A percentile compares a stretch with the other conserved stretches of the same genome.
Conservation (phyloP, 2,113 vertebrate species). For the Pluvianellus socialis region DNA sequence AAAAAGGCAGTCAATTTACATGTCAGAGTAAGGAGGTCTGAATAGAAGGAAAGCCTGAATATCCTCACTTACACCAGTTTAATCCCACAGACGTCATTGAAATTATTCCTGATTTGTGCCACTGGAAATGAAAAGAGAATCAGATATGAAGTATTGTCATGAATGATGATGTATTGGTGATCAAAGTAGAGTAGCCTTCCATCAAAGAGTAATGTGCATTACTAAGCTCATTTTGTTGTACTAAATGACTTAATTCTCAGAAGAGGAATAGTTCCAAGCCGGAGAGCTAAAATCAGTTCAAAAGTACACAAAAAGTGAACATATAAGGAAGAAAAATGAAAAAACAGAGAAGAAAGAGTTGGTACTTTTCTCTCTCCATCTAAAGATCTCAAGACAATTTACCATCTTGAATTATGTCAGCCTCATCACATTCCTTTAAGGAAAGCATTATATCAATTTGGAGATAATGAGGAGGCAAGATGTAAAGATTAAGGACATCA, state of each 20-base stretch:
- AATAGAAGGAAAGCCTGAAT: conserved; percentile 18
- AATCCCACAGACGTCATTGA: background rate
- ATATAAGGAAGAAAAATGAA: background rate
- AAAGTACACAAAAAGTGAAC: background rate
- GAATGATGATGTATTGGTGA: conserved; percentile 27
- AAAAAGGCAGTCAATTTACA: conserved; percentile 58
- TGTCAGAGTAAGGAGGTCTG: conserved; percentile 35
- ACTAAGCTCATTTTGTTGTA: background rate
- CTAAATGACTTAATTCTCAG: conserved; percentile 2
- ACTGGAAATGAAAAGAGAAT: background rate
- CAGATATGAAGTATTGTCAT: background rate
- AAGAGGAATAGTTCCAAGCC: background rate
- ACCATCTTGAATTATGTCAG: background rate
- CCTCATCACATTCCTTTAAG: background rate
- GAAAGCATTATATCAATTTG: background rate
- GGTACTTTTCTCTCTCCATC: background rate
- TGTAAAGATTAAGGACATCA: background rate
- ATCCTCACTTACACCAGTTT: background rate
- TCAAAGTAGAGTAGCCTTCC: conserved; percentile 11
- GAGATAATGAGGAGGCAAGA: background rate
- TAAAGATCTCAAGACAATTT: background rate
- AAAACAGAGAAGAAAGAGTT: background rate
- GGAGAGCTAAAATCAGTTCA: background rate
- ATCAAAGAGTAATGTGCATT: background rate
- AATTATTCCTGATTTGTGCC: background rate